Base-by-base conservation (phyloP, 2,113 vertebrate species). In the Opisthocomus hoazin region DNA sequence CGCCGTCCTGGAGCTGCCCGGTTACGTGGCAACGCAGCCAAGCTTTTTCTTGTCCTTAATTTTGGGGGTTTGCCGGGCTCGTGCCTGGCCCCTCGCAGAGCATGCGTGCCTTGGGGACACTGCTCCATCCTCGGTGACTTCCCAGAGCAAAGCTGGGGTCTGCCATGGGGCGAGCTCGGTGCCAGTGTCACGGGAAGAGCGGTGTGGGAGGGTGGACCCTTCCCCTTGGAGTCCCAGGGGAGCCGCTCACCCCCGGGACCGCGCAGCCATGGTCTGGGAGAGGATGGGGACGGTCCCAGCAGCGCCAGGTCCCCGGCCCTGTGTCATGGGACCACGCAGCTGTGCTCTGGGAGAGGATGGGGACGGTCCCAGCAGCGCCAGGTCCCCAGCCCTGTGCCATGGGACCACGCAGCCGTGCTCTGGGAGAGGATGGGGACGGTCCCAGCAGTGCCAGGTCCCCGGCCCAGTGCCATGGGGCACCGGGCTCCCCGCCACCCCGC, bases 41-140 rank as follows among this genome's bases (percentile, higher is more conserved):
- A 57, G 17, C 0, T 2, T 23, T 84, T 60, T 32, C 14, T 29
- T 27, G 34, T 5, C 22, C 21, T 63, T 46, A 2, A n/a, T 63
- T 74, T 57, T 18, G 8, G 61, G 39, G 63, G 53, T 53, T 19
- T 57, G 19, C 21, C 37, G 60, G 60, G 75, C 39, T 60, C 8
- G 1, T 21, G 26, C 51, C 63, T 16, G 34, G 48, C 36, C 48
- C 26, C 69, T 30, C 4, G 19, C 64, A 15, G 64, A 39, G 50
- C 39, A 26, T 15, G 45, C 4, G 3, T 10, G 54, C 2, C 43
- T 32, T 4, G 1, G n/a, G n/a, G n/a, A n/a, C n/a, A n/a, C n/a
- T n/a, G n/a, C n/a, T n/a, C n/a, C n/a, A n/a, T n/a, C n/a, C n/a
- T n/a, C n/a, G n/a, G n/a, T n/a, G n/a, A n/a, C n/a, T n/a, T n/a